Evolutionary conservation across 1,140 invertebrate species (phyloP), one percentile per base, ranked within the genome.

Genomic region (Zophobas atratus): DNA sequence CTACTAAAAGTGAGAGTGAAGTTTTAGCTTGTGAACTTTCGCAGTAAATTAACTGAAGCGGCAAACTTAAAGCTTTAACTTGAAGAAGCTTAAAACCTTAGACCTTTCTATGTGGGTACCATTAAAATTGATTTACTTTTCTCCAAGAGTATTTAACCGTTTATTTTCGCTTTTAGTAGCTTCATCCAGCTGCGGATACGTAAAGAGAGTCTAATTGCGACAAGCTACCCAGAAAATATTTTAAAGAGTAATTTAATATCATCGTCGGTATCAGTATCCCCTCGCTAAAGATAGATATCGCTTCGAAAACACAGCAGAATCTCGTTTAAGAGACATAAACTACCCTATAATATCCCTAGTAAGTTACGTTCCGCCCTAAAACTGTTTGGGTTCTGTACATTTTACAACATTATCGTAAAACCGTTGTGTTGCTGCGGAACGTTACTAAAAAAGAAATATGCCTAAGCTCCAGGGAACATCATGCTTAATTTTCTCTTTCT

Each of bases 381-480:
- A 51, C n/a, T 20, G 49, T 51, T 51, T 51, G 20, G n/a, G 49
- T 20, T 51, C n/a, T 20, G 49, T 51, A 20, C 49, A 51, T 51
- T 51, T 51, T 51, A 3, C 43, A 8, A 51, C 49, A 51, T 51
- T 51, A 51, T 51, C 49, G 49, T 51, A 51, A 51, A 51, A 51
- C 49, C n/a, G 49, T 4, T 6, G 49, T 20, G 4, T 4, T 20
- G 49, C 49, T 51, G n/a, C 49, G 2, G 3, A 46, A 46, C 43
- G 3, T 46, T 46, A 46, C 43, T 46, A 46, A 51, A 51, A 51
- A 51, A 51, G 49, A 51, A 6, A 51, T 51, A 51, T 51, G 49
- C 49, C 4, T 6, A 51, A 51, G 49, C 49, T 3, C 49, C n/a
- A 5, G 49, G 49, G 2, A 51, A 51, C 49, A 20, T 51, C 2